Evolutionary conservation across 1,140 invertebrate genomes (phyloP), one percentile per base, ranked within the genome.

Genomic region (Orius laevigatus): DNA sequence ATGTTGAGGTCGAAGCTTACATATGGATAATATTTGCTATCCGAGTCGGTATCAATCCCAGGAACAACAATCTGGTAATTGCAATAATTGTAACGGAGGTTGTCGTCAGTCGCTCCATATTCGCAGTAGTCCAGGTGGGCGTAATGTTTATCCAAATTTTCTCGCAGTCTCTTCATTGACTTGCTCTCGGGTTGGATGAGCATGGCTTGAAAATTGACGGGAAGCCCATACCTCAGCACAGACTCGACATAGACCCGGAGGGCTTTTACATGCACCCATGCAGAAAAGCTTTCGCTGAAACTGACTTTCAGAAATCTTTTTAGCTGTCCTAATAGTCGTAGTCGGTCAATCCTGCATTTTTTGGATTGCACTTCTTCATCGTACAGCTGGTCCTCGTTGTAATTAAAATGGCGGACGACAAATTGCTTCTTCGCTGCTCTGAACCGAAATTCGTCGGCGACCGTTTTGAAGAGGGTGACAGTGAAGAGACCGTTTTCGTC

Each of bases 201-300:
- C 63, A 93, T 90, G 6, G 92, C 88, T 74, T 94, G 89, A 70
- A 98, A 98, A n/a, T n/a, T n/a, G n/a, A n/a, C n/a, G n/a, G n/a
- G n/a, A n/a, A 45, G 42, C 2, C 42, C 42, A 32, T 45, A 45
- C 2, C 4, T n/a, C 5, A 45, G 42, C 12, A 45, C 16, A 32
- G 11, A 45, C 11, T 45, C 42, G 1, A 45, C 42, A 9, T 32
- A 32, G 3, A 45, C 2, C 5, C 42, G n/a, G 11, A 45, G 31
- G 11, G 42, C 20, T 5, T 31, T 15, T 9, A 45, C 11, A 10
- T 45, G 42, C 1, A n/a, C 2, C 3, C 12, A 36, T 2, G 14
- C 11, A 5, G 38, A 5, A 35, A 25, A 36, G 8, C 3, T 5
- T 12, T 47, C 42, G 20, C 42, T 45, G 35, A 31, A 49, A 14